A percentile compares a stretch with the other conserved stretches of the same genome.
Evolutionary conservation across 2,113 vertebrate species (phyloP).

Genomic region (Phainopepla nitens): DNA sequence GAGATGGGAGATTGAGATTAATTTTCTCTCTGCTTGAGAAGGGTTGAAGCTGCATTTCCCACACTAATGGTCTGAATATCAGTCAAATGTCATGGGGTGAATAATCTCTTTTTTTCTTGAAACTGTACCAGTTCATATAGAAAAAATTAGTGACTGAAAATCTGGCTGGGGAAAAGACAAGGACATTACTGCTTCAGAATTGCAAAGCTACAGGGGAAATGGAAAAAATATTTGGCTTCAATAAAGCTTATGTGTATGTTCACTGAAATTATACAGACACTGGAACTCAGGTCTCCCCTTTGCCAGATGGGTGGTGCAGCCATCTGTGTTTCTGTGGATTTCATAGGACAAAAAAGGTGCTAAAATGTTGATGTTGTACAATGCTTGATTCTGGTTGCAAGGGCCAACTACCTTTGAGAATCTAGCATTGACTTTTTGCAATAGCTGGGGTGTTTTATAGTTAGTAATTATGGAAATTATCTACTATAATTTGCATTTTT

Average conservation of each 20-base stretch:
- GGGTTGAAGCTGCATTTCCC: neutral
- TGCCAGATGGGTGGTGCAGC: neutral
- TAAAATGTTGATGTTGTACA: neutral
- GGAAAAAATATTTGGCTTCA: neutral
- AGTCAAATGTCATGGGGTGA: neutral
- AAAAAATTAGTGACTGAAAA: neutral
- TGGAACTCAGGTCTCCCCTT: neutral
- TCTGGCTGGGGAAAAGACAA: neutral
- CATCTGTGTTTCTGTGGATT: constrained; percentile 17
- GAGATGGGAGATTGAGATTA: neutral
- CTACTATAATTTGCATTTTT: constrained; percentile 46
- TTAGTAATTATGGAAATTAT: constrained; percentile 45
- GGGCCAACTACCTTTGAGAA: neutral
- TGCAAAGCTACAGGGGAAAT: neutral
- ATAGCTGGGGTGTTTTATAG: constrained; percentile 3
- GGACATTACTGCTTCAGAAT: neutral
- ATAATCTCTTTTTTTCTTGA: neutral
- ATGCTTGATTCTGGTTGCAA: neutral
- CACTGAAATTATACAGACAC: neutral
- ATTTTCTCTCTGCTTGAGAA: neutral
- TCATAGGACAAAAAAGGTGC: neutral
- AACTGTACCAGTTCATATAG: neutral
- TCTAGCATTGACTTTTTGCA: neutral
- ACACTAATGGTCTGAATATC: neutral
- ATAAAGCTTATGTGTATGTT: neutral